Evolutionary conservation across 2,797 vertebrate species (phyloP), one percentile per base, ranked within the genome.

Genomic region (Molossus alvarezi): DNA sequence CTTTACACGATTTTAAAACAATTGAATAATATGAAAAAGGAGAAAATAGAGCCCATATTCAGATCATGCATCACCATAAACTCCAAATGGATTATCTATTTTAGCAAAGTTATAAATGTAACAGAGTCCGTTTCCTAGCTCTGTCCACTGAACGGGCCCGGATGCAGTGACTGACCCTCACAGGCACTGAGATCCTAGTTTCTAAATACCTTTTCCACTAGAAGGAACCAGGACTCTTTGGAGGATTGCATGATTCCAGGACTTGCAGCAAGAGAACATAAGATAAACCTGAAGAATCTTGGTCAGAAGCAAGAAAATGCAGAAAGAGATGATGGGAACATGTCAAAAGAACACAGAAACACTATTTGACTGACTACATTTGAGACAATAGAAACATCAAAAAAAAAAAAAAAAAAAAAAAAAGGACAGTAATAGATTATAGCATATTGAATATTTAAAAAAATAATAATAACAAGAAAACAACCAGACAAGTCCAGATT

Each of bases 11-110:
- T 94, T 27, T 91, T 58, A 29, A 29, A 84, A 91, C 5, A 53
- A 94, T 20, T 60, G 58, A 15, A 33, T 92, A 85, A 80, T 67
- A 45, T 94, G 69, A 17, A 55, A 77, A 51, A 71, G 72, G 64
- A 79, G 17, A 84, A 65, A 88, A 21, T 64, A 73, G 6, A 20
- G 60, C 51, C 11, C 21, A 55, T 76, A 80, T 75, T 64, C 37
- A 91, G 72, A 73, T 15, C 9, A 79, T 64, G 17, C 13, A 60
- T 37, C 4, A 64, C 48, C 57, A n/a, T 83, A 55, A 83, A 67
- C 27, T 90, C 33, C 27, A 83, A 67, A 67, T 21, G 5, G 6
- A 53, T 89, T 0, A 57, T 69, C n/a, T 72, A 17, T 87, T 87
- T 72, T 87, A 71, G 27, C 85, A 33, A 92, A 62, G 7, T 65